phyloP scores from a whole-genome alignment of 2,113 vertebrate genomes.

The Tamias sibiricus region DNA sequence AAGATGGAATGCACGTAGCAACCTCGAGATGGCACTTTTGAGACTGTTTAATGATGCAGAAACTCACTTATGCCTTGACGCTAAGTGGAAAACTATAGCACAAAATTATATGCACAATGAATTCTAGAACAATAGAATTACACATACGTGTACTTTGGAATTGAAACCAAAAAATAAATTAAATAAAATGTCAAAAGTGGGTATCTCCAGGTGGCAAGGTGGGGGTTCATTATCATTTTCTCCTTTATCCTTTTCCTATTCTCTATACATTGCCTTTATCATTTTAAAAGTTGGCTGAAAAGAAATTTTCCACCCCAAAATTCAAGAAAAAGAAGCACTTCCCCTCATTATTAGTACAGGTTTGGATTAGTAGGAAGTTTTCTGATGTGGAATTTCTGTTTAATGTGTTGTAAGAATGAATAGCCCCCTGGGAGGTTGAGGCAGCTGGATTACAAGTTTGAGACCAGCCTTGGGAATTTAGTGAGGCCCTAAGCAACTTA shows the following conservation, averaged over 20 bases:
- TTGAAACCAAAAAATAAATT: no score
- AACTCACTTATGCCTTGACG: neutral
- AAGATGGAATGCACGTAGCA: neutral
- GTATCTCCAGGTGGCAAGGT: neutral
- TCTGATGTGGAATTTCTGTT: neutral
- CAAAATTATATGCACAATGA: neutral
- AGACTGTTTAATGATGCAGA: neutral
- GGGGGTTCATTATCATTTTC: neutral
- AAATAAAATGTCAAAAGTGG: neutral
- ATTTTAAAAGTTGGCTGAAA: neutral
- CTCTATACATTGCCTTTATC: neutral
- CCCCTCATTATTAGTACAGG: neutral
- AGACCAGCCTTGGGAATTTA: no score
- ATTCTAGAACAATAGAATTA: neutral
- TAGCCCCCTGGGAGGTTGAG: no score
- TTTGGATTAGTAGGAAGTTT: neutral
- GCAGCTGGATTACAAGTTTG: no score
- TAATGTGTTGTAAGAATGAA: neutral
- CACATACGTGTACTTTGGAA: no score
- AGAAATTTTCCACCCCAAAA: conserved; percentile 15
- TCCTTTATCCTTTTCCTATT: neutral
- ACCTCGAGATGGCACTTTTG: neutral
- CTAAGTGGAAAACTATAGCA: neutral
- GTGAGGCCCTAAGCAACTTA: no score
- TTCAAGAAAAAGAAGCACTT: neutral